Evolutionary conservation across 53 echinoderm and acorn worm species (phyloP), one percentile per base, ranked within the genome.

Genomic region (Antedon mediterranea): DNA sequence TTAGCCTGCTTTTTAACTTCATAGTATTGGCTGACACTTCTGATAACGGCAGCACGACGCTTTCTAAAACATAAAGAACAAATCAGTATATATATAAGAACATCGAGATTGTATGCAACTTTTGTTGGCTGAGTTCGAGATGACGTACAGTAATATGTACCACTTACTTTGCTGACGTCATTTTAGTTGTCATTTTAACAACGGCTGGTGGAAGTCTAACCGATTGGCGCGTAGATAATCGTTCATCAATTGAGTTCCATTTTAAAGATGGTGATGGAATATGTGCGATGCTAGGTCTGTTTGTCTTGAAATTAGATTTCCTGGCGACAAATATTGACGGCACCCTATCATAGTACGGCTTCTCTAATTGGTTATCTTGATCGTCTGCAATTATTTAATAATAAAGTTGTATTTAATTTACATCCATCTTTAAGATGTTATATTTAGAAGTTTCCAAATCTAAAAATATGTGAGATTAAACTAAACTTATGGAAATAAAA

Each of bases 121-220:
- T 30, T 27, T 30, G 3, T 4, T 13, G 3, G 4, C 4, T 3
- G 31, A 30, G 8, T 76, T n/a, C 8, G 76, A 76, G 30, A 30
- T 32, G 8, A 9, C 30, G 30, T 30, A 8, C 30, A 30, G 31
- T 30, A 32, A 29, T n/a, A n/a, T 32, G 4, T 3, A 34, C 27
- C 29, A 31, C 71, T 75, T 79, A 89, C 94, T 91, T 94, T 79
- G 94, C 90, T 42, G 84, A 82, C 23, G 82, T 84, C 87, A 94
- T 88, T 28, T 91, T 91, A 15, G 89, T 88, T 4, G 94, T 94
- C 94, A 94, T 94, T 75, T 88, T 91, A 84, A 91, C 86, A 43
- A 94, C 83, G 0, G 89, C 80, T 13, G 91, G 87, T 4, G 91
- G 91, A 41, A 93, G 79, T 43, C 78, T 86, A 0, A 57, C 81